Evolutionary conservation across 2,113 vertebrate species (phyloP), one percentile per base, ranked within the genome.

Genomic region (Xerus inauris): DNA sequence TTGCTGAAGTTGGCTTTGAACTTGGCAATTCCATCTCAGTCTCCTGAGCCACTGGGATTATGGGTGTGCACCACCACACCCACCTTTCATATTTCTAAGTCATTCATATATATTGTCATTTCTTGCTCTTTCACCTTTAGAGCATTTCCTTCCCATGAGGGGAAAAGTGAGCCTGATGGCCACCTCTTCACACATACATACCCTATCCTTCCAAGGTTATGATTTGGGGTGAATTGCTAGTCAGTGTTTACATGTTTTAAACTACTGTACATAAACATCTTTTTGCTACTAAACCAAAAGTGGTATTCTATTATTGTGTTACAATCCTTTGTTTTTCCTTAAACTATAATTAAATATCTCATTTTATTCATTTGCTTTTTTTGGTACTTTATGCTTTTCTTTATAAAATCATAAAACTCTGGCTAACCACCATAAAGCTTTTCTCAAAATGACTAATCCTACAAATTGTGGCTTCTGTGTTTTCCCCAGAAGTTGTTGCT

Each of bases 271-370:
- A 19, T 45, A 77, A 96, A n/a, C 49, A 59, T 65, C 10, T 95
- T 40, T 82, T 91, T 51, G 88, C 47, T 95, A 35, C 75, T 91
- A 81, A 87, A 42, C 64, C 71, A 87, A 84, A 62, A 73, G 42
- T 69, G 64, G 47, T 49, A 32, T 76, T 51, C 54, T 83, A 4
- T 67, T 92, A 59, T 94, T 94, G 42, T 83, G 67, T 38, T 76
- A 49, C 2, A 84, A 64, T 80, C 32, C 8, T 28, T 94, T 65
- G 35, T 84, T 92, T 91, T 73, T 77, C 42, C 59, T 84, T 73
- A 89, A 87, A 12, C 26, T 94, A 64, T 30, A 86, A n/a, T 32
- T 94, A 84, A 73, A 67, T 71, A 54, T 57, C 28, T 89, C 20
- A 22, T 35, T 32, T 59, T 93, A 62, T 87, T 84, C 59, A n/a